phyloP scores from a whole-genome alignment of 2,888 invertebrate genomes.

The Chymomyza caudatula region DNA sequence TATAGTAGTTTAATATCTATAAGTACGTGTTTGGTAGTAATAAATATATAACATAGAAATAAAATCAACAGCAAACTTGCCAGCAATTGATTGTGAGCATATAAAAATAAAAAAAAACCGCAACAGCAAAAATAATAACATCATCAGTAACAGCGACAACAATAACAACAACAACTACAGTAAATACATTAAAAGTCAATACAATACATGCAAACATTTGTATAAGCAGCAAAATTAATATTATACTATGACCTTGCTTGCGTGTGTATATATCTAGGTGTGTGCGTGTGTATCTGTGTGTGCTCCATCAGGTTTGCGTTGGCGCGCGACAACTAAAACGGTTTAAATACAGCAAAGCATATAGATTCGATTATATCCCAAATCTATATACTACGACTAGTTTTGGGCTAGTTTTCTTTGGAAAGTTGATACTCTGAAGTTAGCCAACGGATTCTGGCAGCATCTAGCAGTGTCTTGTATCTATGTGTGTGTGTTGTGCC shows the following conservation, averaged over 20 bases:
- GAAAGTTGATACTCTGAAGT: neutral
- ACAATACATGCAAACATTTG: conserved; percentile 23
- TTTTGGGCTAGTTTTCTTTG: neutral
- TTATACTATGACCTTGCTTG: conserved; percentile 6
- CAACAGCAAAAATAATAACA: neutral
- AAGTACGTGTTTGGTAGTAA: conserved; percentile 53
- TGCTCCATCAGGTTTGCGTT: neutral
- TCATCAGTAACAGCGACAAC: neutral
- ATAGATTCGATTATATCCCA: neutral
- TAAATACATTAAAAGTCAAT: conserved; percentile 22
- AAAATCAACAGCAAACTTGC: neutral
- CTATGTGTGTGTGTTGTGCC: neutral
- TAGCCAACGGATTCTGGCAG: neutral
- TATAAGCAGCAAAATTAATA: conserved; percentile 31
- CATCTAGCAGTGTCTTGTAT: conserved; percentile 16
- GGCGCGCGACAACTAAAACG: neutral
- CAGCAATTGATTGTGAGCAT: neutral
- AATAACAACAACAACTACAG: conserved; percentile 27
- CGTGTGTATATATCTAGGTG: neutral
- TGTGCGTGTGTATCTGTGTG: neutral
- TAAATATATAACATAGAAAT: conserved; percentile 20
- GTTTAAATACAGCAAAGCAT: neutral
- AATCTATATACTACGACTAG: neutral
- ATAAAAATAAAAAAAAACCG: neutral
- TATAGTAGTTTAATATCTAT: conserved; percentile 32